Conservation (phyloP, 2,113 vertebrate genomes). For the Setophaga kirtlandii region DNA sequence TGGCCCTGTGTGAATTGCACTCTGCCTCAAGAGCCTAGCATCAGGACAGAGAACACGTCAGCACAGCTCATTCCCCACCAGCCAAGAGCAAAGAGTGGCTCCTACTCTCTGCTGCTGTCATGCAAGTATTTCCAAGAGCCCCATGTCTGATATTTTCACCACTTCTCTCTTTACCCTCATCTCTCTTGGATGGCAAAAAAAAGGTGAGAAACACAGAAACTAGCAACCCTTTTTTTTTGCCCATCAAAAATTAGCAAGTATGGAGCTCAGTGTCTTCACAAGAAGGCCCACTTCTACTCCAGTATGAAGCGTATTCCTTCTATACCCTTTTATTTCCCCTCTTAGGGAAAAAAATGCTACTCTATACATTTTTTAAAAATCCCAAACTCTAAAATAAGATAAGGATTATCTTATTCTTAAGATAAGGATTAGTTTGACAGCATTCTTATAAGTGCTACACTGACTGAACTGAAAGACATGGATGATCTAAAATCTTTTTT, state of each 20-base stretch:
- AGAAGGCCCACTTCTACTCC: background rate
- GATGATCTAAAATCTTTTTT: background rate
- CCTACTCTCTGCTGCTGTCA: background rate
- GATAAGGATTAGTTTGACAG: background rate
- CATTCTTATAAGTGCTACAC: background rate
- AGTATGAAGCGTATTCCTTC: background rate
- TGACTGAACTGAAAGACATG: background rate
- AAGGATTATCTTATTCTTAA: background rate
- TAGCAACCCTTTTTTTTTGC: background rate
- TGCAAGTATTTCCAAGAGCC: background rate
- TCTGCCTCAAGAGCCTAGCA: conserved; percentile 81
- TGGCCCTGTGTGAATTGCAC: conserved; percentile 77
- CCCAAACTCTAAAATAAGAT: background rate
- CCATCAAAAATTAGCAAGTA: background rate
- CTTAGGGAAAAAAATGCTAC: background rate
- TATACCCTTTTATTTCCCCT: background rate
- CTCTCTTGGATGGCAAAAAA: background rate
- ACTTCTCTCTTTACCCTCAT: background rate
- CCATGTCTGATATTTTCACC: background rate
- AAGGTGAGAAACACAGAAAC: background rate
- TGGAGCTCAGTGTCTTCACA: background rate
- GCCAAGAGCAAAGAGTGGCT: background rate
- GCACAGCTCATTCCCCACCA: background rate
- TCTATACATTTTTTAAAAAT: background rate
- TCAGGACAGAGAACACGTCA: background rate